Percentiles rank a stretch among this genome's conserved stretches.
These are phyloP conservation scores for Colostygia pectinataria DNA, from an alignment of 2,888 invertebrate species.

Conservation along the genomic window DNA sequence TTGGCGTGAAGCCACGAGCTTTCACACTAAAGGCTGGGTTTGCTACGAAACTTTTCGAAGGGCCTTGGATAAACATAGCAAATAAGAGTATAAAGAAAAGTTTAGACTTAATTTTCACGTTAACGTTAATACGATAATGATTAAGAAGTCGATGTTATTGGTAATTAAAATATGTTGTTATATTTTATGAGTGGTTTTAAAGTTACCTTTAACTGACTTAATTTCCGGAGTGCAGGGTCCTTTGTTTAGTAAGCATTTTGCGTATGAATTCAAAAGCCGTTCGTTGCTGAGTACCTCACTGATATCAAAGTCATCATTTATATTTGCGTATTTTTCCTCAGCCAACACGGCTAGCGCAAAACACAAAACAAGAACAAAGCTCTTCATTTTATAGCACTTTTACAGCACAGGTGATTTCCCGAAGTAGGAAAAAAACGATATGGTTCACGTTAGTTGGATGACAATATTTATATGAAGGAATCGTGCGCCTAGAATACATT, in stretches of 20 bases:
- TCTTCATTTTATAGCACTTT: conserved; percentile 48
- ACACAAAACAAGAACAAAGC: conserved; percentile 48
- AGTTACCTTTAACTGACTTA: conserved; percentile 86
- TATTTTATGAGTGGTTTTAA: not conserved
- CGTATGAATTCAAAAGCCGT: conserved; percentile 85
- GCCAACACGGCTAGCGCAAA: conserved; percentile 50
- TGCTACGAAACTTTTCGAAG: conserved; percentile 70
- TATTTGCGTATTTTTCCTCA: conserved; percentile 81
- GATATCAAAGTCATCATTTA: conserved; percentile 86
- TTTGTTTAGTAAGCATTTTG: conserved; percentile 85
- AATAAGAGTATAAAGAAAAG: not conserved
- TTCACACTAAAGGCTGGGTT: conserved; percentile 65
- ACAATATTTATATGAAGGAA: conserved; percentile 48
- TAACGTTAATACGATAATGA: too few species aligned
- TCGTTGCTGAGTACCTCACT: conserved; percentile 86
- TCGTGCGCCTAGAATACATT: conserved; percentile 28
- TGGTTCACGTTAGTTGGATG: conserved; percentile 28
- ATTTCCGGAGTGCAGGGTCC: conserved; percentile 88
- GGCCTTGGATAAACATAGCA: conserved; percentile 29
- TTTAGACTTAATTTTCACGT: too few species aligned
- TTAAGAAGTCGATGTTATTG: not conserved
- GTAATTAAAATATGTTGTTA: not conserved
- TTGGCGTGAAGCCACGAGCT: conserved; percentile 65
- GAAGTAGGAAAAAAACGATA: conserved; percentile 29
- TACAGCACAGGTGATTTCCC: conserved; percentile 15